A percentile compares a stretch with the other conserved stretches of the same genome.
phyloP scores from a whole-genome alignment of 2,888 invertebrate species.

The Lysandra bellargus region DNA sequence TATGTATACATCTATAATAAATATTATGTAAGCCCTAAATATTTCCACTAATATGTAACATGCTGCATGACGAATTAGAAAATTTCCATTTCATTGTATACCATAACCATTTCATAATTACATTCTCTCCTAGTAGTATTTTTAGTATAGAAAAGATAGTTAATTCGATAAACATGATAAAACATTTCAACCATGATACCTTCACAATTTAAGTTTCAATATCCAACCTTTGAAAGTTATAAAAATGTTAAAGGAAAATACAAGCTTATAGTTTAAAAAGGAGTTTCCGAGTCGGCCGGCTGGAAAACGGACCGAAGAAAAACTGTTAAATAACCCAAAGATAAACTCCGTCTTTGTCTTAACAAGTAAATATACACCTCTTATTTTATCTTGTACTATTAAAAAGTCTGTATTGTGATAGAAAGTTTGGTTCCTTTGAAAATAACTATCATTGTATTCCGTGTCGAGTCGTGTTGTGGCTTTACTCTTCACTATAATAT shows the following conservation, averaged over 20 bases:
- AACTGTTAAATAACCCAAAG: neutral
- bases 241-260: constrained; percentile 8
- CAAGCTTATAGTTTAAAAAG: neutral
- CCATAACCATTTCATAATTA: no score
- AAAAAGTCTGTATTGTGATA: neutral
- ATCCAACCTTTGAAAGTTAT: constrained; percentile 15
- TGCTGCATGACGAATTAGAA: no score
- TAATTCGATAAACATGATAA: neutral
- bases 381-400: neutral
- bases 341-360: neutral
- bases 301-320: neutral
- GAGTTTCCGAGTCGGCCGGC: constrained; percentile 1
- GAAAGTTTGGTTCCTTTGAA: neutral
- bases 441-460: neutral
- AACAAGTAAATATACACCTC: neutral
- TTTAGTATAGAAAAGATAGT: no score
- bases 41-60: no score
- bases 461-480: no score
- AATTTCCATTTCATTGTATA: no score
- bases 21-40: no score
- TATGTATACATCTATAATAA: no score
- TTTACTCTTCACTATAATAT: no score
- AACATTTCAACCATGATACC: neutral
- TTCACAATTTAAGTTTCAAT: constrained; percentile 1
- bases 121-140: no score